A percentile compares a stretch with the other conserved stretches of the same genome.
Evolutionary conservation across 2,113 vertebrate genomes (phyloP).

Genomic region (Callospermophilus lateralis): DNA sequence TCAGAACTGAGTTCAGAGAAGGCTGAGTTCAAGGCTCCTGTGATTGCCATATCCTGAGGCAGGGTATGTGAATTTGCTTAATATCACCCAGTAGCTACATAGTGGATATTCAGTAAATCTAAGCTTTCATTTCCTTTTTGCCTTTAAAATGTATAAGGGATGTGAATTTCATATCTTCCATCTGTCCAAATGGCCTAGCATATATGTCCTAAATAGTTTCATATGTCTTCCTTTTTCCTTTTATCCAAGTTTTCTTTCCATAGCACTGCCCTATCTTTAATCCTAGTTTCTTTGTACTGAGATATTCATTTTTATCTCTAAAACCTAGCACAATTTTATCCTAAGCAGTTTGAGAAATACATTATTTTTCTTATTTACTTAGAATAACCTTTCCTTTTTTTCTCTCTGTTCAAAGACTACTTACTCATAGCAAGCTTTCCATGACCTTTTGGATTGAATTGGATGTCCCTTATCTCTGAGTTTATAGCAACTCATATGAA

Average conservation of each 20-base stretch:
- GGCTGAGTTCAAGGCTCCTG: not conserved
- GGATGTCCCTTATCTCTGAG: not conserved
- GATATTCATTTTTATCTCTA: not conserved
- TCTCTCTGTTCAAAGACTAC: not conserved
- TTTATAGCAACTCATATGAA: not conserved
- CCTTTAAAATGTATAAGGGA: not conserved
- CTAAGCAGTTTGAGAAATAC: not conserved
- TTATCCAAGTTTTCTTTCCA: not conserved
- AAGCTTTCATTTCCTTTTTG: conserved; percentile 11
- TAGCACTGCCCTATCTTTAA: not conserved
- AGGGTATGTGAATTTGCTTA: not conserved
- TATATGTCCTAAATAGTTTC: not conserved
- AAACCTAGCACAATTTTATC: not conserved
- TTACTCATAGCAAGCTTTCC: not conserved
- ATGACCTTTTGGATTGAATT: not conserved
- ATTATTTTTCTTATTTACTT: not conserved
- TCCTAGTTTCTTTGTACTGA: not conserved
- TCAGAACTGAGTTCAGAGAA: conserved; percentile 23
- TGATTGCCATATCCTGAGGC: conserved; percentile 16
- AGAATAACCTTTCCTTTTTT: not conserved
- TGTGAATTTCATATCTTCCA: not conserved
- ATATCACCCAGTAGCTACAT: not conserved
- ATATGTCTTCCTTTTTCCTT: not conserved
- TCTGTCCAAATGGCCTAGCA: not conserved
- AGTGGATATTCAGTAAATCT: not conserved